Conservation (phyloP, 2,113 vertebrate genomes). For the Solea senegalensis region DNA sequence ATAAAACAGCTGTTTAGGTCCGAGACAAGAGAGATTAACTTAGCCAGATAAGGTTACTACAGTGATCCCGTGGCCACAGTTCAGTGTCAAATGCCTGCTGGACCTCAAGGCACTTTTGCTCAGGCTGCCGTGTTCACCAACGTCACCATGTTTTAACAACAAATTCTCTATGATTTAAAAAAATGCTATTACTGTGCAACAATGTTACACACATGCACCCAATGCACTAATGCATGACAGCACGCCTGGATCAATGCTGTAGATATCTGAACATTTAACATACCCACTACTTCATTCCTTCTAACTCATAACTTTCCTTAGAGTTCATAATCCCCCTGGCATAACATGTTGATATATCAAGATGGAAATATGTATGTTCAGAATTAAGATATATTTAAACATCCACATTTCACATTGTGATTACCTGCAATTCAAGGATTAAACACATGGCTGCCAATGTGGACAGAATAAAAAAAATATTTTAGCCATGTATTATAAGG, state of each 20-base stretch:
- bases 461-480: too few relatives aligned
- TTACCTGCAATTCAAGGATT: too few relatives aligned
- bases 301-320: neutral
- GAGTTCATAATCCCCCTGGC: too few relatives aligned
- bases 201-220: neutral
- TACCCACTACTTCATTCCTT: neutral
- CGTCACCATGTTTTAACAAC: neutral
- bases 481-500: too few relatives aligned
- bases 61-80: conserved; percentile 20
- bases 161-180: conserved; percentile 12
- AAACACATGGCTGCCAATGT: too few relatives aligned
- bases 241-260: neutral
- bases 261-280: neutral
- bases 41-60: conserved; percentile 28
- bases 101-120: conserved; percentile 4
- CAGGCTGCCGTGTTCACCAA: neutral
- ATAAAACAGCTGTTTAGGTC: conserved; percentile 62
- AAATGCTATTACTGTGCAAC: neutral
- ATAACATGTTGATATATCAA: too few relatives aligned
- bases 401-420: too few relatives aligned
- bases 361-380: too few relatives aligned
- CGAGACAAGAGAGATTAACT: conserved; percentile 55
- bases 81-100: conserved; percentile 28
- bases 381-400: too few relatives aligned
- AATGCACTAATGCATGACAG: neutral